Evolutionary conservation across 2,797 vertebrate genomes (phyloP).

Genomic region (Crocodylus rhombifer): DNA sequence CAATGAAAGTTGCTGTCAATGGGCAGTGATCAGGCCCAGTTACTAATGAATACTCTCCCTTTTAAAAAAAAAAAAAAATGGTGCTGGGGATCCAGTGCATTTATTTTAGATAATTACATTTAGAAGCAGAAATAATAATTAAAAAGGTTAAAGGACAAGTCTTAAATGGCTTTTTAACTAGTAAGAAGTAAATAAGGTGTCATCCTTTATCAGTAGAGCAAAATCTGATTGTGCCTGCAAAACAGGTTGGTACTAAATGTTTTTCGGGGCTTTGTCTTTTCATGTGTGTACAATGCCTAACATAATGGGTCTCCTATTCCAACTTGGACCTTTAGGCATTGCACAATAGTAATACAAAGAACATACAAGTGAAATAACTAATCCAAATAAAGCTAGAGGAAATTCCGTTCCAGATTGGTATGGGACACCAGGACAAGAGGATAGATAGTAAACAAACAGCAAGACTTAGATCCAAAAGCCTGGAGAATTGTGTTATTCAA

Average conservation of each 20-base stretch:
- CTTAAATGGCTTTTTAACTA: conserved; percentile 21
- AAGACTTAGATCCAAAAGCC: not conserved
- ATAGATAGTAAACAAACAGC: not conserved
- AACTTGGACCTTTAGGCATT: not conserved
- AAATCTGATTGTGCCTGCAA: rapidly evolving
- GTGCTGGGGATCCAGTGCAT: not conserved
- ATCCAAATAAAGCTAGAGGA: not conserved
- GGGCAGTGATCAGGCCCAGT: not conserved
- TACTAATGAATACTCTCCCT: rapidly evolving
- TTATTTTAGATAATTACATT: not conserved
- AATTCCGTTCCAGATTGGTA: too few relatives aligned
- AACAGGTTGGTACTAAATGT: not conserved
- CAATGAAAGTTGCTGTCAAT: rapidly evolving
- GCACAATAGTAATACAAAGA: not conserved
- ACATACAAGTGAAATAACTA: not conserved
- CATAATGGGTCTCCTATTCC: not conserved
- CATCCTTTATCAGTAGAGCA: not conserved
- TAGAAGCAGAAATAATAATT: conserved; percentile 14
- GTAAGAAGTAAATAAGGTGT: conserved; percentile 28
- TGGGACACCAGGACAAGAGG: too few relatives aligned
- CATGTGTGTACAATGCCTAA: not conserved
- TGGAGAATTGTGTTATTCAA: not conserved
- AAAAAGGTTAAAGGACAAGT: conserved; percentile 40
- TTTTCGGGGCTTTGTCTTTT: not conserved
- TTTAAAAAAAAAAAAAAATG: rapidly evolving